These are phyloP conservation scores for Rallus crepitans DNA, from an alignment of 2,797 vertebrate genomes.

Conservation along the genomic window DNA sequence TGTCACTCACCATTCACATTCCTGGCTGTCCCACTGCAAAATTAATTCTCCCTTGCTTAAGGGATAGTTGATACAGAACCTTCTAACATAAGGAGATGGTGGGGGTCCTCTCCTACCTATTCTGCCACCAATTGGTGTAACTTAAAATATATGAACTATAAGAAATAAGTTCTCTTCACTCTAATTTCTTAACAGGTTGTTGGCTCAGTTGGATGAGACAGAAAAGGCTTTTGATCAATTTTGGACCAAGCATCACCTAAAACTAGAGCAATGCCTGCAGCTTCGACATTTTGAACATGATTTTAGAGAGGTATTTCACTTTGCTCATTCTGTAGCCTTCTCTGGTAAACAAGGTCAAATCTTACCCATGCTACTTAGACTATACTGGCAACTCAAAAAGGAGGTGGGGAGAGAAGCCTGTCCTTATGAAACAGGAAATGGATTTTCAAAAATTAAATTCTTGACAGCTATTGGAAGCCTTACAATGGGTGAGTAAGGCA, in stretches of 20 bases:
- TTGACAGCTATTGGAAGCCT: neutral
- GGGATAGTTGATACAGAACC: neutral
- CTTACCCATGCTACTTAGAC: neutral
- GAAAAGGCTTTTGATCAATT: constrained; percentile 93
- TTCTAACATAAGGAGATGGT: neutral
- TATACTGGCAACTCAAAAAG: neutral
- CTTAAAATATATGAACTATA: neutral
- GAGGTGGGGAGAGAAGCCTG: neutral
- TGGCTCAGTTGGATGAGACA: constrained; percentile 93
- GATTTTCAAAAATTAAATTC: neutral
- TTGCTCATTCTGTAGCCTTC: neutral
- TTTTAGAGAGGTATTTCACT: constrained; percentile 88
- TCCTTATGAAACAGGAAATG: neutral
- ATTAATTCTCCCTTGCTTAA: neutral
- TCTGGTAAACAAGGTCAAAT: neutral
- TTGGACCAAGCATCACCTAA: constrained; percentile 92
- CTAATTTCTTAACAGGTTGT: constrained; percentile 83
- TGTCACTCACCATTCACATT: neutral
- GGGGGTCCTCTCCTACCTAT: neutral
- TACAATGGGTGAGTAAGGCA: neutral
- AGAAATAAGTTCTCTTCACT: neutral
- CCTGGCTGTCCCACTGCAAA: neutral
- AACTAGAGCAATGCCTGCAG: constrained; percentile 92
- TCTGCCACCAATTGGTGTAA: neutral
- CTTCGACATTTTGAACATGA: constrained; percentile 93